A percentile compares a stretch with the other conserved stretches of the same genome.
Conservation (phyloP, 2,888 invertebrate species). For the Synanthedon formicaeformis region DNA sequence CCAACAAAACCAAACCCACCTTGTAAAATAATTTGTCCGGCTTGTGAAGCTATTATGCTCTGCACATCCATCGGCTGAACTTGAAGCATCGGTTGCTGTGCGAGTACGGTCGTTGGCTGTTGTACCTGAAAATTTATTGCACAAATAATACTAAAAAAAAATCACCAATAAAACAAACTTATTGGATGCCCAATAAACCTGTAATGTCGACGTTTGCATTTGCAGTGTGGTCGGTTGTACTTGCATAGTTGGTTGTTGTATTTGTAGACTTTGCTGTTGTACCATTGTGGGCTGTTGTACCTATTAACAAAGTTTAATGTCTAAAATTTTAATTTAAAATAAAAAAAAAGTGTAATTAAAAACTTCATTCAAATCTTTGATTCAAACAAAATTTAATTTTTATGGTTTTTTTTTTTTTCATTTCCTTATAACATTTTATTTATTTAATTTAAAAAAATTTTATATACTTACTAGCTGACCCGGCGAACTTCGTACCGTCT, state of each 20-base stretch:
- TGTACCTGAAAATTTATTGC: slow-evolving; percentile 16
- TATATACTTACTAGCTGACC: too few relatives aligned
- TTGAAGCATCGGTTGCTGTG: slow-evolving; percentile 43
- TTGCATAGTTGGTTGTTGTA: slow-evolving; percentile 27
- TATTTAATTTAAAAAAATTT: too few relatives aligned
- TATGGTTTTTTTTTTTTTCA: too few relatives aligned
- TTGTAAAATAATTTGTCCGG: slow-evolving; percentile 60
- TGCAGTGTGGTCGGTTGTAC: slow-evolving; percentile 4
- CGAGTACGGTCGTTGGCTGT: slow-evolving; percentile 23
- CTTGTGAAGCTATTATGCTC: slow-evolving; percentile 53
- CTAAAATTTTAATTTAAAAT: not conserved
- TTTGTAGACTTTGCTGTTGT: slow-evolving; percentile 38
- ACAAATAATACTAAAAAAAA: slow-evolving; percentile 1
- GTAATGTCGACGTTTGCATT: slow-evolving; percentile 21
- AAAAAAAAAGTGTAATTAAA: too few relatives aligned
- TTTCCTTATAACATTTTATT: too few relatives aligned
- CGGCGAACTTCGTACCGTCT: too few relatives aligned
- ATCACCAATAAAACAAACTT: not conserved
- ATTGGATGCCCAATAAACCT: slow-evolving; percentile 11
- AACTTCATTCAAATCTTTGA: too few relatives aligned
- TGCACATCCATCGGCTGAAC: slow-evolving; percentile 64
- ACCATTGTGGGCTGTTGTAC: slow-evolving; percentile 29
- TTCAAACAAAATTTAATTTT: too few relatives aligned
- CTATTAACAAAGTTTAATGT: slow-evolving; percentile 1
- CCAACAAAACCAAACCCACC: slow-evolving; percentile 23